These are phyloP conservation scores for Platygyra sinensis DNA, from an alignment of 64 coral and sea anemone species.

Conservation along the genomic window DNA sequence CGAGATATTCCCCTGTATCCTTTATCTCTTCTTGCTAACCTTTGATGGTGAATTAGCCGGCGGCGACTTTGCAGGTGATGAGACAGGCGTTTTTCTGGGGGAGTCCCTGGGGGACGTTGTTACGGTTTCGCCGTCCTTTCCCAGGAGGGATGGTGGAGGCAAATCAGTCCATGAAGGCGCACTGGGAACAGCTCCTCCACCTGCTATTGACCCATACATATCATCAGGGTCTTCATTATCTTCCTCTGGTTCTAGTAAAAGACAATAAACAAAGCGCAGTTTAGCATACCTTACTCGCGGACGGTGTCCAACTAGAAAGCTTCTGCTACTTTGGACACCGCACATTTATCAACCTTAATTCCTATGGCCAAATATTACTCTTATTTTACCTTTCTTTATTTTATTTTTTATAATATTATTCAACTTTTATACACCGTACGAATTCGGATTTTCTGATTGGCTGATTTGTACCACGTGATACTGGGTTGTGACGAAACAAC, in stretches of 20 bases:
- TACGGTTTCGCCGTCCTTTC: not conserved
- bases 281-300: not conserved
- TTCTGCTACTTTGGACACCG: no score
- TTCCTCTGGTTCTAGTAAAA: conserved; percentile 9
- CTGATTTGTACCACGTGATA: no score
- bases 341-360: no score
- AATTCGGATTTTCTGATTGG: no score
- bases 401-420: no score
- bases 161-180: conserved; percentile 29
- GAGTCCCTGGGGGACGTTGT: conserved; percentile 32
- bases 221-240: conserved; percentile 20
- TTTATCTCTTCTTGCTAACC: not conserved
- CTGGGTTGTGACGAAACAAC: no score
- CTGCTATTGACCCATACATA: conserved; percentile 16
- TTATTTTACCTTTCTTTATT: no score
- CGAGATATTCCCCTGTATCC: not conserved
- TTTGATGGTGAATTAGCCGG: conserved; percentile 40
- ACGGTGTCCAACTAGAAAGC: no score
- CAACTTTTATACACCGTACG: no score
- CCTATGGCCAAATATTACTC: no score
- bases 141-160: conserved; percentile 19
- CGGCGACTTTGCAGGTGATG: conserved; percentile 37
- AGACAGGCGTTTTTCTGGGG: conserved; percentile 40
- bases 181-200: not conserved
- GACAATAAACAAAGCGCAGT: not conserved